Base-by-base conservation (phyloP, 35 echinoderm and acorn worm genomes). In the Ophioderma brevispina region DNA sequence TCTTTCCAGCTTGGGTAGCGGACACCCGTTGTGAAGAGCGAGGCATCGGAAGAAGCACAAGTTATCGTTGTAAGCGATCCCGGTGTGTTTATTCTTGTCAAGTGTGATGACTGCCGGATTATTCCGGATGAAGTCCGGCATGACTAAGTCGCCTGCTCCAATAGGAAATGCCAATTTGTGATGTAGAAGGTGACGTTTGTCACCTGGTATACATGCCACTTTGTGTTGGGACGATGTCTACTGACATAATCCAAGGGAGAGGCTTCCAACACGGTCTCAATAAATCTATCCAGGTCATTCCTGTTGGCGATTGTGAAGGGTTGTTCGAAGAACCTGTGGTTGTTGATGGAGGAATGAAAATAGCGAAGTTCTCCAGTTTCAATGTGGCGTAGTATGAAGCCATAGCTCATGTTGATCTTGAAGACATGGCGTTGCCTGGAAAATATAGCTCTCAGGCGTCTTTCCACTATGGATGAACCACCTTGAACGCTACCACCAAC, bases 21-120 rank as follows among this genome's bases (percentile, higher is more conserved):
- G 30, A 15, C 31, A 21, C 30, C 81, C 81, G 33, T 31, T 0
- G 18, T 37, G 36, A 23, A 92, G 46, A 14, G 35, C 76, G 4
- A 92, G 13, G 39, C 90, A 92, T 59, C 41, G 32, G 39, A 84
- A 91, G 41, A 91, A 70, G 33, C 89, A 91, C 31, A 84, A 25
- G 18, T 78, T 50, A 75, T 91, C 87, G 14, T 83, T 49, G 40
- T 76, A 91, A 14, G 37, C 8, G 10, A 32, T 23, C 10, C 88
- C 79, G 43, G 31, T 42, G 75, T 36, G 46, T 33, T 70, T 37
- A 30, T 30, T 90, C 5, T 75, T 90, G 0, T 36, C 39, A 31
- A 83, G 52, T 10, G 80, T 38, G 8, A 83, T 37, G 21, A 83
- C 13, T 30, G 33, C 32, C 17, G 39, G 36, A 35, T 90, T 83